Conservation (phyloP, 64 coral and sea anemone genomes). For the Hydrozoanthus tunicans region DNA sequence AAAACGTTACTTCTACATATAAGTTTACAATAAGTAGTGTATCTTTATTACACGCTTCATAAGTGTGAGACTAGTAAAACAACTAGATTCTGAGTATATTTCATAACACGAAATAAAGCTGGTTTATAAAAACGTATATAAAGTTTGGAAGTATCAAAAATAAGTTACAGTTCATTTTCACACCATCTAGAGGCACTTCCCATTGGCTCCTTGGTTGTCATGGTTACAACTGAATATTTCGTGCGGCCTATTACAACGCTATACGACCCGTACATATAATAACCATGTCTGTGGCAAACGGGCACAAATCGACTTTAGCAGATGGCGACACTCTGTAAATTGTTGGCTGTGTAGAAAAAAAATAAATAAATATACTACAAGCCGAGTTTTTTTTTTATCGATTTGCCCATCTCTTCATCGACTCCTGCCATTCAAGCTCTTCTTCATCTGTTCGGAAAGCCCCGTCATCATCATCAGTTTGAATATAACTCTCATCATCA, state of each 20-base stretch:
- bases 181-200: too few relatives aligned
- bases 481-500: conserved; percentile 95
- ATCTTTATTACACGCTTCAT: too few relatives aligned
- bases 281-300: not conserved
- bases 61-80: too few relatives aligned
- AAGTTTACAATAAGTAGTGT: too few relatives aligned
- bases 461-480: conserved; percentile 92
- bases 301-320: not conserved
- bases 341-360: conserved; percentile 40
- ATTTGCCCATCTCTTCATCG: conserved; percentile 95
- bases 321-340: conserved; percentile 40
- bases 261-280: not conserved
- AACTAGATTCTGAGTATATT: too few relatives aligned
- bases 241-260: not conserved
- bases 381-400: conserved; percentile 60
- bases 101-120: not conserved
- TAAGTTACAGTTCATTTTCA: too few relatives aligned
- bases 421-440: conserved; percentile 92
- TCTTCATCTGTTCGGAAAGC: conserved; percentile 88
- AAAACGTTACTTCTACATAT: too few relatives aligned
- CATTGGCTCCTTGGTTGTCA: not conserved
- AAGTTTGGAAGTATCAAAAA: too few relatives aligned
- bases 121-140: not conserved
- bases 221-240: not conserved
- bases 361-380: conserved; percentile 39